phyloP scores from a whole-genome alignment of 2,797 vertebrate genomes.

The Yasuhikotakia modesta region DNA sequence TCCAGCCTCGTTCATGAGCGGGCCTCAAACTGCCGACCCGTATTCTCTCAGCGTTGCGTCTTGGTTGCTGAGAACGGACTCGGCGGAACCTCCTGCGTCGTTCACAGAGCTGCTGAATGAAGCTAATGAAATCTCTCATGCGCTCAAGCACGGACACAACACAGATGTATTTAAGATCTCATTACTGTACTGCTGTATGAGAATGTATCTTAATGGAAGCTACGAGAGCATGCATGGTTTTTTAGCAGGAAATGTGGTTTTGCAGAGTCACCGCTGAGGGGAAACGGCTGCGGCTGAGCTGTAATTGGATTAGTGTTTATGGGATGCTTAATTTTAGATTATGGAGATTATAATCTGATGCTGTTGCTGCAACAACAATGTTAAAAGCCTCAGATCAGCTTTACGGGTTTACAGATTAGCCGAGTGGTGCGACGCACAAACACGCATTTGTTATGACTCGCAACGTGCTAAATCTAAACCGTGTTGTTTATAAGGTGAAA shows the following conservation, averaged over 20 bases:
- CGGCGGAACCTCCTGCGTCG: no score
- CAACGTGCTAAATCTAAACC: background rate
- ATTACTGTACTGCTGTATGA: no score
- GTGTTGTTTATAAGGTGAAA: background rate
- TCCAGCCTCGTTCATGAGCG: no score
- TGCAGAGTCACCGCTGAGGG: background rate
- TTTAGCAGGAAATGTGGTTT: background rate
- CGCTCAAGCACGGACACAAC: no score
- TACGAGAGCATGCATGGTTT: no score
- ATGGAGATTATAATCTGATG: slow-evolving; percentile 67
- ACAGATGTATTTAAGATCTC: no score
- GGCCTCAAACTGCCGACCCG: no score
- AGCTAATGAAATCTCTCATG: no score
- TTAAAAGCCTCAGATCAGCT: slow-evolving; percentile 67
- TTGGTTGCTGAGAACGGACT: no score
- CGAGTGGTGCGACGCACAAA: no score
- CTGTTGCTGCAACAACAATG: slow-evolving; percentile 63
- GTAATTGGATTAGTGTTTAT: slow-evolving; percentile 74
- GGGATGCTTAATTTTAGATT: slow-evolving; percentile 73
- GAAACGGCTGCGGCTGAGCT: slow-evolving; percentile 1
- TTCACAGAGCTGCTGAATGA: no score
- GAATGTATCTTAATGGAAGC: background rate
- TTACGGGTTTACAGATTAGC: background rate
- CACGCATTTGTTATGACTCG: background rate
- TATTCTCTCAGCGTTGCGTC: no score